These are phyloP conservation scores for Drosophila auraria DNA, from an alignment of 1,140 invertebrate species.

Conservation along the genomic window DNA sequence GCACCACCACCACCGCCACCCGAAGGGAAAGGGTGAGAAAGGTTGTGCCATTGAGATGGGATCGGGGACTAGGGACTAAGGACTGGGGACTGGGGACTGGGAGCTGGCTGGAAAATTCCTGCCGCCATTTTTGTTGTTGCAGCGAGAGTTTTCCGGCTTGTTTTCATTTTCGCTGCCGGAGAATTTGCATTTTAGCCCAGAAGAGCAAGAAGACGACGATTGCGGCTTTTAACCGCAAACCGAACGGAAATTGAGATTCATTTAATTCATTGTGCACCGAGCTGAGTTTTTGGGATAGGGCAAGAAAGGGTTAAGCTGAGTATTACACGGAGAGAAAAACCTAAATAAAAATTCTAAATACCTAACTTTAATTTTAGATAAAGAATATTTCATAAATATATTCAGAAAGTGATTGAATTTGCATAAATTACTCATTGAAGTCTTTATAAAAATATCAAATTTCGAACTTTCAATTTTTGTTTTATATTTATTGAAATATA, in stretches of 20 bases:
- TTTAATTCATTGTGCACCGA: conserved; percentile 78
- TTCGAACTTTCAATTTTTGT: too few relatives aligned
- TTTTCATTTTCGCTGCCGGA: conserved; percentile 71
- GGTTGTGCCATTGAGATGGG: conserved; percentile 7
- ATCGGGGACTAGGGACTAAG: conserved; percentile 4
- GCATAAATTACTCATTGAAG: too few relatives aligned
- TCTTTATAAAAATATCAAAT: too few relatives aligned
- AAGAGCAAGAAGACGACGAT: conserved; percentile 37
- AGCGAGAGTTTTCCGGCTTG: conserved; percentile 67
- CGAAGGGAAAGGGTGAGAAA: conserved; percentile 12
- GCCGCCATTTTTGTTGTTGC: conserved; percentile 46
- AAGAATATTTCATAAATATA: too few relatives aligned
- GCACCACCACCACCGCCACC: conserved; percentile 7
- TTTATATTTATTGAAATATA: too few relatives aligned
- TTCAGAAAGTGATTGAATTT: too few relatives aligned
- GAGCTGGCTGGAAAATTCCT: conserved; percentile 20
- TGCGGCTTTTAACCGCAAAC: conserved; percentile 83
- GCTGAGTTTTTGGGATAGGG: conserved; percentile 30
- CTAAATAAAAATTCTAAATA: too few relatives aligned
- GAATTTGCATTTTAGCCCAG: conserved; percentile 69
- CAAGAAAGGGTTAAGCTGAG: conserved; percentile 57
- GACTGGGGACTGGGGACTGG: conserved; percentile 3
- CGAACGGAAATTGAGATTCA: conserved; percentile 84
- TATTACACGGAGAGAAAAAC: conserved; percentile 7
- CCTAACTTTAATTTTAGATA: too few relatives aligned